A percentile compares a stretch with the other conserved stretches of the same genome.
Conservation (phyloP, 2,797 vertebrate genomes). For the Oreochromis mossambicus region DNA sequence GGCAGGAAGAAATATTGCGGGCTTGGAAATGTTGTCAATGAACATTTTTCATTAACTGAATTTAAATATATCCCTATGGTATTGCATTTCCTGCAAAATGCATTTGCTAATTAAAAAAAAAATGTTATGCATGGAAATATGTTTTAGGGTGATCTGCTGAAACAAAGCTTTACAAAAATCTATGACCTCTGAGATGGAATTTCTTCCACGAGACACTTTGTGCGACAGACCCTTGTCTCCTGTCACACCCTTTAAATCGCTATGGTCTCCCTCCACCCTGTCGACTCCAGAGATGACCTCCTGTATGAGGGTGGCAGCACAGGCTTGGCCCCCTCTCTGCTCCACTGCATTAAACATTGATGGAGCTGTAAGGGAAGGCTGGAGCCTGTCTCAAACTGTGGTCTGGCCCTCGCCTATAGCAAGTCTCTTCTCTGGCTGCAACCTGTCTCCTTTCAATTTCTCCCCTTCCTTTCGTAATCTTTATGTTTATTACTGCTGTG, state of each 20-base stretch:
- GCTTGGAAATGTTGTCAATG: background rate
- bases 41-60: background rate
- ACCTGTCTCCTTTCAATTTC: constrained; percentile 44
- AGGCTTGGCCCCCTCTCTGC: constrained; percentile 63
- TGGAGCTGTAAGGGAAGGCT: constrained; percentile 66
- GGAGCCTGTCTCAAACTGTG: constrained; percentile 73
- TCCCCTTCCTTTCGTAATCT: constrained; percentile 1
- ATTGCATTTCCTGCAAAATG: background rate
- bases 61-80: background rate
- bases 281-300: constrained; percentile 69
- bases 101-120: background rate
- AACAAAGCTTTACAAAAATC: background rate
- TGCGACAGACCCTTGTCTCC: constrained; percentile 55
- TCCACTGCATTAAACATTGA: constrained; percentile 84
- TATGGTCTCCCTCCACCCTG: constrained; percentile 62
- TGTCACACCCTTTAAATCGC: constrained; percentile 58
- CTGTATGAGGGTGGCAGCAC: constrained; percentile 72
- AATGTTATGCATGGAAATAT: background rate
- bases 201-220: constrained; percentile 28
- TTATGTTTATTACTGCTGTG: constrained; percentile 37
- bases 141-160: background rate
- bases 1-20: background rate
- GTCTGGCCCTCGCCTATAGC: constrained; percentile 55
- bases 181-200: background rate
- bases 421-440: constrained; percentile 45